Percentiles rank a stretch among this genome's conserved stretches.
Evolutionary conservation across 2,113 vertebrate genomes (phyloP).

Genomic region (Phaethon lepturus): DNA sequence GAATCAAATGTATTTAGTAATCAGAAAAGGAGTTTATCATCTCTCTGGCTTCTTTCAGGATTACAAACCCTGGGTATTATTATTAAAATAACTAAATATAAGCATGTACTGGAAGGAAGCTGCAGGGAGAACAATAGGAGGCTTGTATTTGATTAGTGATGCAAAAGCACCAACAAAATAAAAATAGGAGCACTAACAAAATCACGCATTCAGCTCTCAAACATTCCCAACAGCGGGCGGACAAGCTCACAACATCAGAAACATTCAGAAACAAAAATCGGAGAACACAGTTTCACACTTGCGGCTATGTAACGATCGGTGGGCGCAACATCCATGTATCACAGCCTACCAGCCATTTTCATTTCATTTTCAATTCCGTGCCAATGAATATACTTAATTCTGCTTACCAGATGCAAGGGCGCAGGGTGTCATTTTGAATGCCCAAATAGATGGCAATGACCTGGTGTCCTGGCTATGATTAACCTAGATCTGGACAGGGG

Average conservation of each 20-base stretch:
- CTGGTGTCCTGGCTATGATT: not conserved
- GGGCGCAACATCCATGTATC: not conserved
- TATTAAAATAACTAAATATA: constrained; percentile 14
- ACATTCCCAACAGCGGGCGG: not conserved
- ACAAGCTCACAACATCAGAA: not conserved
- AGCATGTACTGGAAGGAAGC: not conserved
- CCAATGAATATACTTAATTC: accelerated
- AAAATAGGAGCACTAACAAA: constrained; percentile 9
- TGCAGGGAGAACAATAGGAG: constrained; percentile 38
- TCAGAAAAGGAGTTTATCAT: not conserved
- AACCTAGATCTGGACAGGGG: no score
- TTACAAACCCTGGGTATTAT: not conserved
- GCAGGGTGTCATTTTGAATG: accelerated
- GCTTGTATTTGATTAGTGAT: constrained; percentile 24
- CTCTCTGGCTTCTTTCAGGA: not conserved
- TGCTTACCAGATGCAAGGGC: not conserved
- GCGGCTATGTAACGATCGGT: accelerated
- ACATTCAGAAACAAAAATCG: not conserved
- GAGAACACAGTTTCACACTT: not conserved
- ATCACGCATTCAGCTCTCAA: not conserved
- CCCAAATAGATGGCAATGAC: not conserved
- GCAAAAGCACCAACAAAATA: constrained; percentile 17
- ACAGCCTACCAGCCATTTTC: not conserved
- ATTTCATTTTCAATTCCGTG: not conserved
- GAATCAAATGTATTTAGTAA: not conserved